Evolutionary conservation across 2,113 vertebrate species (phyloP), one percentile per base, ranked within the genome.

Genomic region (Oxygymnocypris stewartii): DNA sequence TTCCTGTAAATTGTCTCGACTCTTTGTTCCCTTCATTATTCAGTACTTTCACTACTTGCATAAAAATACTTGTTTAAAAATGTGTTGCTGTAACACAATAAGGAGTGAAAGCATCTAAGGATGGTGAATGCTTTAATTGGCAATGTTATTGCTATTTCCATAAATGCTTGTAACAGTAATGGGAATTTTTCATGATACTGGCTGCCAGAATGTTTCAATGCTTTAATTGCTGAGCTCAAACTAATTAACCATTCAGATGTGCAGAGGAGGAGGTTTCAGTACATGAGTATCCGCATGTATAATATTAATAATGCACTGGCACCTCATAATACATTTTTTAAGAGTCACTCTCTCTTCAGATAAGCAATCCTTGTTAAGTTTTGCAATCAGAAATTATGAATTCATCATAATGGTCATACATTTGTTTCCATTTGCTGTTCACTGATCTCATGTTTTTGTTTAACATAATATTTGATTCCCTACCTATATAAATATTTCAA

Each of bases 221-320:
- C 42, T 75, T 25, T 75, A 47, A 75, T 25, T 47, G 73, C 40
- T 25, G 42, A 47, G 40, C 73, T 47, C n/a, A 23, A 75, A 14
- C 42, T 25, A 75, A 47, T 47, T 47, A 75, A 25, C 6, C n/a
- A 76, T 76, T 76, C 42, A 75, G 23, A 75, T 11, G 2, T 12
- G 12, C 40, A 44, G n/a, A 76, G 12, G 73, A 75, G 73, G 73
- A 25, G 73, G 73, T 57, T 40, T 79, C 54, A 14, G 54, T 79
- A 40, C 54, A 42, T 4, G 57, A 25, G 54, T 23, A 63, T 80
- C 18, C 13, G 23, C 23, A 63, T 80, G 23, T 42, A 61, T 13
- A 11, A 37, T 80, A 80, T 63, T 63, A 80, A 80, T 42, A 61
- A 61, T 80, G 31, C 54, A 25, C 49, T 35, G 4, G 49, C 4